Base-by-base conservation (phyloP, 2,113 vertebrate species). In the Prochilodus magdalenae region DNA sequence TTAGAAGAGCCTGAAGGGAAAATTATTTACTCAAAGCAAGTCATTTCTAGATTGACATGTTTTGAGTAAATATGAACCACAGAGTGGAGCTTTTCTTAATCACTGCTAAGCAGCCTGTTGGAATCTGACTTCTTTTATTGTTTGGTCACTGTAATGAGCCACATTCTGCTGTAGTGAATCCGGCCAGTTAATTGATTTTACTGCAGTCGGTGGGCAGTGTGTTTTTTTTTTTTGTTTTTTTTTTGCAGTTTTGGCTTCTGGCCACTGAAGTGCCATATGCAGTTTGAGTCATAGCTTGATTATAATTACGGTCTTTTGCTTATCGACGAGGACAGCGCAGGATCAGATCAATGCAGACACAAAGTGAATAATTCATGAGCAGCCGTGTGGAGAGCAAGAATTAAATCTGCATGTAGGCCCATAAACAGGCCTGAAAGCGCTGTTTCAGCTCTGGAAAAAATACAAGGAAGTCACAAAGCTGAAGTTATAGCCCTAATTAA, bases 361-460 rank as follows among this genome's bases (percentile, higher is more conserved):
- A 0, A 59, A 77, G 81, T 83, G 86, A 91, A 93, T 93, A 91
- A 92, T 93, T 93, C 85, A 91, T 91, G 83, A 49, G 88, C 79
- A 75, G 67, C 81, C 72, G 53, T 62, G 22, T 55, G 18, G 83
- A 85, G 78, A 85, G 77, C 86, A 85, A 84, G 89, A 84, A 83
- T 81, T 29, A 81, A 85, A 89, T 86, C 80, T 89, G 86, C 87
- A 87, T 87, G 57, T 78, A 62, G 65, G 77, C 81, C 81, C 78
- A 73, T 79, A 84, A 80, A 84, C 69, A 62, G 73, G 49, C 65
- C 36, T 59, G 47, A 80, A 89, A 86, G 47, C 74, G 82, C 86
- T 83, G 69, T 63, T 83, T 91, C 87, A 87, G 90, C 88, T 89
- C 69, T 75, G 60, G 51, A 26, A 18, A 62, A 30, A 85, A 85